These are phyloP conservation scores for Perca flavescens DNA, from an alignment of 2,113 vertebrate species.

Conservation along the genomic window DNA sequence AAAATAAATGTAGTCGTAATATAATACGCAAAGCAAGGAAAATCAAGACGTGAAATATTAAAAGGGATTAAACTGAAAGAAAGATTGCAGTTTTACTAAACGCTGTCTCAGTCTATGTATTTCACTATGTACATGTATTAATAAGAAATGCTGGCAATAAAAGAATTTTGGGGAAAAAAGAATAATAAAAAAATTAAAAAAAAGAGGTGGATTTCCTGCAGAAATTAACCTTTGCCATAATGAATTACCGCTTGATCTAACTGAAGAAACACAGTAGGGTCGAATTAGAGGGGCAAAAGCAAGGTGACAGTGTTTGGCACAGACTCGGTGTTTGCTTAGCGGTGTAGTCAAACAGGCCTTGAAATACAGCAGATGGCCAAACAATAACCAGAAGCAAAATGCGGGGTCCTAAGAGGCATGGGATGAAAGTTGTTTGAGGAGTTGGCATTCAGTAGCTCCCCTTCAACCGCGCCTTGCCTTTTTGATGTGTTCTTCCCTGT, in stretches of 20 bases:
- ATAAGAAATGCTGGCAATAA: neutral
- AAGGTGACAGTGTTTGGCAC: slow-evolving; percentile 70
- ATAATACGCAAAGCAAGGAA: neutral
- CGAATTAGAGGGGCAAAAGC: slow-evolving; percentile 63
- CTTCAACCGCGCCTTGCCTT: slow-evolving; percentile 51
- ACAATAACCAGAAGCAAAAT: slow-evolving; percentile 80
- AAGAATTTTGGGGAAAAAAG: neutral
- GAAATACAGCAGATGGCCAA: slow-evolving; percentile 75
- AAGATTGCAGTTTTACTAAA: neutral
- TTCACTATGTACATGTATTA: neutral
- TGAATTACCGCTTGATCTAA: slow-evolving; percentile 16
- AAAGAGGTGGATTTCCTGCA: neutral
- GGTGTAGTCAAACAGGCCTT: slow-evolving; percentile 42
- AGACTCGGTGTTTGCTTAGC: slow-evolving; percentile 62
- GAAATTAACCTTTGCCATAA: slow-evolving; percentile 1
- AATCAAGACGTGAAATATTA: neutral
- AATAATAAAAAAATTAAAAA: neutral
- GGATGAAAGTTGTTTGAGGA: slow-evolving; percentile 71
- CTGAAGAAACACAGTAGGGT: slow-evolving; percentile 43
- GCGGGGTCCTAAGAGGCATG: slow-evolving; percentile 57
- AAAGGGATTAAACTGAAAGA: neutral
- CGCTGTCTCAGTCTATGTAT: neutral
- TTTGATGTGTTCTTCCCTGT: slow-evolving; percentile 74
- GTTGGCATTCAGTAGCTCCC: slow-evolving; percentile 63
- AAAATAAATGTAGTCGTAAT: slow-evolving; percentile 4